Base-by-base conservation (phyloP, 2,888 invertebrate genomes). In the Eristalis tenax region DNA sequence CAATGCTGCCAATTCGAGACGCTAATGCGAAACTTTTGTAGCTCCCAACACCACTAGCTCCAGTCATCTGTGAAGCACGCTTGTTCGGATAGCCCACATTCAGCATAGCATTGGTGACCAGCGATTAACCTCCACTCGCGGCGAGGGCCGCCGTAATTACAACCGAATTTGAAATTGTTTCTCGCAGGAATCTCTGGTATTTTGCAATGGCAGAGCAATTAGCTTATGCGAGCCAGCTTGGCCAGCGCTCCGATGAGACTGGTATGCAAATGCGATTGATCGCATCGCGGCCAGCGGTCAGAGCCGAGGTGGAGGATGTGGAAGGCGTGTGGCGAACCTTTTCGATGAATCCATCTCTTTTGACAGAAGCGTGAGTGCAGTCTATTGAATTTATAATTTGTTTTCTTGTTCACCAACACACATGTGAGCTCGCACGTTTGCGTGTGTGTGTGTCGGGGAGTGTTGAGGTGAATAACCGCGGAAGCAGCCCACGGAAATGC, bases 1-100 rank as follows among this genome's bases (percentile, higher is more conserved):
- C 28, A 28, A 26, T 28, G 32, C 4, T 64, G 5, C 11, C 22
- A 2, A 18, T 38, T 65, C 71, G 50, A 5, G n/a, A 50, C 50
- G 43, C 71, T 79, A 79, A 79, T 79, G 65, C 66, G 70, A 73
- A 79, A 79, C 15, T 28, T 73, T 65, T 73, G 79, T 79, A 43
- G 28, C 43, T 18, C 18, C 65, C 26, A 32, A 13, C 15, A 57
- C 57, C 18, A 10, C 40, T 0, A 56, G 18, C 43, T 22, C 10
- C 10, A 43, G 15, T 8, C 32, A 8, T 22, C 57, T n/a, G 57
- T 23, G 43, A 11, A 56, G 50, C n/a, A 66, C 74, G 13, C 10
- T 22, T 22, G 61, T 32, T 77, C 43, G 56, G 56, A 63, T 61
- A 43, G 26, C 4, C n/a, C 50, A 38, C 69, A 63, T 77, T 78